Base-by-base conservation (phyloP, 1,140 invertebrate species). In the Asbolus verrucosus region DNA sequence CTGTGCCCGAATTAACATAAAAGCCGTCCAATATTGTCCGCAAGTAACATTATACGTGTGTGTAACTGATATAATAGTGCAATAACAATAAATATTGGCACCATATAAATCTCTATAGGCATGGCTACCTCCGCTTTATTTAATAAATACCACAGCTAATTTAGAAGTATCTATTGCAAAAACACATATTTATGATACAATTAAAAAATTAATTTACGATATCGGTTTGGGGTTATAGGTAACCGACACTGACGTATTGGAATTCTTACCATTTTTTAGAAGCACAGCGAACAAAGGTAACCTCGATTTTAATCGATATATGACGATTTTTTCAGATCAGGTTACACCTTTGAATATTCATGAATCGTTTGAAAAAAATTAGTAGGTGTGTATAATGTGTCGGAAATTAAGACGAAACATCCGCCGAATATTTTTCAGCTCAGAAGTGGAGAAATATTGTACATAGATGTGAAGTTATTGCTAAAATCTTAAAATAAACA, bases 41-140 rank as follows among this genome's bases (percentile, higher is more conserved):
- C 46, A 11, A 54, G 46, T 50, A 50, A 50, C 21, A 21, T 21
- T n/a, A 21, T 50, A 50, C 21, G 18, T 50, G 21, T 50, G 43
- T 18, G 43, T 18, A 21, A 50, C 43, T 19, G 43, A 50, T 50
- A 50, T n/a, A 27, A 27, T 21, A 24, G 4, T 11, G 46, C 46
- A 54, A 54, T 54, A 54, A 54, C 46, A 54, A 54, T 54, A 54
- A 54, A 54, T 54, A 27, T 54, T 54, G 18, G 46, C 46, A 54
- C 46, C 27, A 54, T 27, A 54, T 54, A 54, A 54, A 54, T 54
- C 21, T 19, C 27, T 54, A 54, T 14, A 54, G 46, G 46, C 46
- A 54, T 54, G 46, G 27, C 46, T 54, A 54, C 46, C 46, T 54
- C 46, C 46, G 46, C 46, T 54, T 54, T 54, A 54, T 54, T 54